These are phyloP conservation scores for Hafferia zeledoni DNA, from an alignment of 2,797 vertebrate genomes.

Conservation along the genomic window DNA sequence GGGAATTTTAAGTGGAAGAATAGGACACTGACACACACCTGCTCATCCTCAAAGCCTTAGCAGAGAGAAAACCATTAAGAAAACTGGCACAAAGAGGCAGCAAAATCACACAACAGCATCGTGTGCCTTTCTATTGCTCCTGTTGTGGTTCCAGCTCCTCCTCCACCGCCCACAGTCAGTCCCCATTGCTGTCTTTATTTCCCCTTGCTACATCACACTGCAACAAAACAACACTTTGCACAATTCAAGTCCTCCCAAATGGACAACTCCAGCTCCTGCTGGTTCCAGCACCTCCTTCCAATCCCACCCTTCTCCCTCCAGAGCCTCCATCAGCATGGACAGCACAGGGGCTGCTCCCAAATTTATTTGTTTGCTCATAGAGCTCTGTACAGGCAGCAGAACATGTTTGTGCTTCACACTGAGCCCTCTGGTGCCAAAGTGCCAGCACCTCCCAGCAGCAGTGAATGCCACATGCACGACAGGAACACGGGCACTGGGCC, in stretches of 20 bases:
- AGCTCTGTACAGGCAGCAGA: background rate
- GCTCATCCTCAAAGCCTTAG: background rate
- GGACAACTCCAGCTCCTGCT: background rate
- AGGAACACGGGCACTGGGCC: constrained; percentile 4
- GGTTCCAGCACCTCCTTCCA: background rate
- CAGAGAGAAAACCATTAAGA: background rate
- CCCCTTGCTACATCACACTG: background rate
- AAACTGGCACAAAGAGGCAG: background rate
- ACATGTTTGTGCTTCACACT: background rate
- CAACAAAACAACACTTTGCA: background rate
- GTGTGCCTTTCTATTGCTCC: background rate
- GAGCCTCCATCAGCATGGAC: background rate
- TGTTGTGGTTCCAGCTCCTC: background rate
- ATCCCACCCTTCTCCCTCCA: background rate
- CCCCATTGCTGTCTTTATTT: background rate
- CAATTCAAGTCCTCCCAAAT: background rate
- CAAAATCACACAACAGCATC: background rate
- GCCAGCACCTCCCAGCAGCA: constrained; percentile 16
- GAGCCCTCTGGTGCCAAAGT: constrained; percentile 2
- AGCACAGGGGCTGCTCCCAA: background rate
- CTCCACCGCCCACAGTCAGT: background rate
- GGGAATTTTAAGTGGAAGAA: background rate
- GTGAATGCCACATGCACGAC: constrained; percentile 15
- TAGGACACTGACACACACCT: background rate
- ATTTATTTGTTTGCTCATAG: background rate